Evolutionary conservation across 1,140 invertebrate genomes (phyloP).

Genomic region (Cheumatopsyche charites): DNA sequence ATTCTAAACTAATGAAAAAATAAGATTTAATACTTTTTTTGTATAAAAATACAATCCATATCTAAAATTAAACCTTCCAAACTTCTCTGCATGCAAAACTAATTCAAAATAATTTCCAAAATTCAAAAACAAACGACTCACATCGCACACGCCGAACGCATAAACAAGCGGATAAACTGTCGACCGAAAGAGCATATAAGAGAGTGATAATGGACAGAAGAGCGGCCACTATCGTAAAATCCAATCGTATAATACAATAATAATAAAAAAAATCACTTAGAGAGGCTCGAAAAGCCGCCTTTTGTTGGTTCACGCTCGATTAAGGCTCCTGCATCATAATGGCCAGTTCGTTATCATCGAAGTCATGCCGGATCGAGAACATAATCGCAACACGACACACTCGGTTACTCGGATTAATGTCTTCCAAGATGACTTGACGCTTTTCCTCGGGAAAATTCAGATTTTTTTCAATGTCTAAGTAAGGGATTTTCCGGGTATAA

Average conservation of each 20-base stretch:
- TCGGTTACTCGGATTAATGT: constrained; percentile 20
- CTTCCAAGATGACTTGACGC: constrained; percentile 4
- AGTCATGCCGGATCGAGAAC: background rate
- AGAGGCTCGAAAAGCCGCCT: constrained; percentile 10
- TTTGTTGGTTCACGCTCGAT: constrained; percentile 16
- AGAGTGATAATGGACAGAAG: constrained; percentile 31
- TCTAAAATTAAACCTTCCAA: too few species aligned
- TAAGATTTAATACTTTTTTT: too few species aligned
- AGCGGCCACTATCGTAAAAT: constrained; percentile 13
- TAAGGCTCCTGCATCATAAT: background rate
- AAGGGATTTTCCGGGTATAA: background rate
- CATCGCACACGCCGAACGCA: constrained; percentile 8
- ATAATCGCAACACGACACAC: background rate
- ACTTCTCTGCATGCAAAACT: too few species aligned
- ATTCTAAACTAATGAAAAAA: too few species aligned
- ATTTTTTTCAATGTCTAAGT: too few species aligned
- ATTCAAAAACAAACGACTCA: too few species aligned
- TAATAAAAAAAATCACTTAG: constrained; percentile 19
- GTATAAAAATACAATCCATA: too few species aligned
- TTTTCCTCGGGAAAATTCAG: background rate
- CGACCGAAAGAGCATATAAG: background rate
- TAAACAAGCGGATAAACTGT: too few species aligned
- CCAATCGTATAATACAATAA: constrained; percentile 15
- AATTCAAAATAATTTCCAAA: too few species aligned
- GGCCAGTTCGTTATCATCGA: too few species aligned